These are phyloP conservation scores for Xiphias gladius DNA, from an alignment of 2,113 vertebrate species.

Conservation along the genomic window DNA sequence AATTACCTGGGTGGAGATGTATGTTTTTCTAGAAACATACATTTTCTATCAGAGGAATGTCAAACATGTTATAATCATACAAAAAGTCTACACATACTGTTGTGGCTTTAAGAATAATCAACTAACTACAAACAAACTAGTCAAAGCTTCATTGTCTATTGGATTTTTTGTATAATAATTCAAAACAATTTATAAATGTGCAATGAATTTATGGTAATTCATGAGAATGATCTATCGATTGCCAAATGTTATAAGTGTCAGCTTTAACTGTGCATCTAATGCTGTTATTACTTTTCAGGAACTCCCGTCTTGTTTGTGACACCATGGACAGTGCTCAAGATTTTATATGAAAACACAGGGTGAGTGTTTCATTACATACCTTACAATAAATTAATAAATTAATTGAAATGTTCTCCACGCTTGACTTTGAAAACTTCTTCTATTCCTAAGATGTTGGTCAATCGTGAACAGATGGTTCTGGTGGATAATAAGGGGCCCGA, in stretches of 20 bases:
- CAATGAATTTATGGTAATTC: not conserved
- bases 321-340: conserved; percentile 89
- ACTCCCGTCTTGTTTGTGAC: conserved; percentile 91
- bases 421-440: not conserved
- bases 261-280: not conserved
- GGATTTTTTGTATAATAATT: too few species aligned
- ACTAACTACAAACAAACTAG: too few species aligned
- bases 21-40: too few species aligned
- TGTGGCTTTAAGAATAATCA: not conserved
- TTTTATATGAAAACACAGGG: conserved; percentile 90
- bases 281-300: conserved; percentile 77
- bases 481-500: conserved; percentile 96
- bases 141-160: too few species aligned
- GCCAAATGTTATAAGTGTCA: not conserved
- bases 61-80: not conserved
- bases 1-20: too few species aligned
- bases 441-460: conserved; percentile 89
- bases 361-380: conserved; percentile 71
- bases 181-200: not conserved
- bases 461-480: conserved; percentile 89
- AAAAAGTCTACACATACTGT: not conserved
- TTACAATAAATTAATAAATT: not conserved
- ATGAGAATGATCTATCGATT: not conserved
- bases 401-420: not conserved
- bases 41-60: not conserved